A percentile compares a stretch with the other conserved stretches of the same genome.
phyloP scores from a whole-genome alignment of 2,113 vertebrate species.

The Spea bombifrons region DNA sequence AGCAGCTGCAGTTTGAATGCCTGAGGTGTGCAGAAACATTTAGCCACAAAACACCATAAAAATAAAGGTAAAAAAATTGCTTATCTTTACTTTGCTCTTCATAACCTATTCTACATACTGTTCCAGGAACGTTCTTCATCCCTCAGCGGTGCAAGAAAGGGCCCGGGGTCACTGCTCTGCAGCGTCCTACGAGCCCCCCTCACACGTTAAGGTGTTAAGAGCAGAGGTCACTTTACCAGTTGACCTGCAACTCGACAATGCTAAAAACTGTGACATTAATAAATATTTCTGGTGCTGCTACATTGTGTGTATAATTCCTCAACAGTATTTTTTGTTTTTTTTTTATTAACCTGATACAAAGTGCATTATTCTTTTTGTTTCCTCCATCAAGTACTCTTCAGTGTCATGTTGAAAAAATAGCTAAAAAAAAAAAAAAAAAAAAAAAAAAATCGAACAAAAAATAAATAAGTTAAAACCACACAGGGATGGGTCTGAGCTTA shows the following conservation, averaged over 20 bases:
- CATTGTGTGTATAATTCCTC: conserved; percentile 80
- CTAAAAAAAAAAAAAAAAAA: conserved; percentile 45
- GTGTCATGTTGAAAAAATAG: conserved; percentile 56
- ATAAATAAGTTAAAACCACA: conserved; percentile 56
- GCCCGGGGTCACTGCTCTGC: conserved; percentile 34
- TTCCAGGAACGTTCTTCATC: conserved; percentile 56
- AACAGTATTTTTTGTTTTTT: conserved; percentile 58
- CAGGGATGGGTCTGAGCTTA: conserved; percentile 57
- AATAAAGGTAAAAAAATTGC: conserved; percentile 54
- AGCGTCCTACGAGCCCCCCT: conserved; percentile 12
- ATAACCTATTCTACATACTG: conserved; percentile 62
- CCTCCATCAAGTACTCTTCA: conserved; percentile 66
- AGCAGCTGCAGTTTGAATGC: conserved; percentile 70
- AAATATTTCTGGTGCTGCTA: conserved; percentile 79
- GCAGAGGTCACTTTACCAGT: conserved; percentile 61
- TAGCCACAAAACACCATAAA: conserved; percentile 58
- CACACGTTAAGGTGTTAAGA: conserved; percentile 49
- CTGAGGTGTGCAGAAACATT: conserved; percentile 73
- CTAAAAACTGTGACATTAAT: conserved; percentile 78
- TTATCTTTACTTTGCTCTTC: conserved; percentile 57
- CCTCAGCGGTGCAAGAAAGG: background rate
- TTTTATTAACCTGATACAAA: conserved; percentile 80
- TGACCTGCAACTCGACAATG: conserved; percentile 71
- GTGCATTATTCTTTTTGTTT: conserved; percentile 74
- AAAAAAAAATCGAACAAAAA: conserved; percentile 10